Percentiles rank a stretch among this genome's conserved stretches.
These are phyloP conservation scores for Meta bourneti DNA, from an alignment of 2,888 invertebrate genomes.

Conservation along the genomic window DNA sequence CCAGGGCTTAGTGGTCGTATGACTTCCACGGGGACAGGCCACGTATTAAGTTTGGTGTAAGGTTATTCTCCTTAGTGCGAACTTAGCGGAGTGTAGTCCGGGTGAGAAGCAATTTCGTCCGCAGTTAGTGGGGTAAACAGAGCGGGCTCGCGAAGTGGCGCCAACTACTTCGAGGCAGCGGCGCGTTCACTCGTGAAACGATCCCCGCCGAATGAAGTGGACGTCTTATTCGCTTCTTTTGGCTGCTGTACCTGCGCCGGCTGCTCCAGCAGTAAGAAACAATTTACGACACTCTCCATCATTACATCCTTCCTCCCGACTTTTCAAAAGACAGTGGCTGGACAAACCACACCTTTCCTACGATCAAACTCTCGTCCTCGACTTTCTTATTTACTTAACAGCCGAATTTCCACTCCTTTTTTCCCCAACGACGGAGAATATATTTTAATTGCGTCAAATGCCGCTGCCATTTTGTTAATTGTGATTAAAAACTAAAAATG, in stretches of 20 bases:
- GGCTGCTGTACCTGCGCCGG: conserved; percentile 54
- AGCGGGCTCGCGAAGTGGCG: conserved; percentile 39
- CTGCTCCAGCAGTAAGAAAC: conserved; percentile 60
- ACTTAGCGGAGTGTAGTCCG: conserved; percentile 51
- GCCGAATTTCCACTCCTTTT: too few relatives aligned
- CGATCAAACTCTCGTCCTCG: too few relatives aligned
- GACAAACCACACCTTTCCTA: neutral
- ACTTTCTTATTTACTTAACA: too few relatives aligned
- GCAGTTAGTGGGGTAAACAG: conserved; percentile 70
- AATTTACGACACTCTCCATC: conserved; percentile 63
- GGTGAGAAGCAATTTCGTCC: conserved; percentile 58
- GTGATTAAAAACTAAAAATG: too few relatives aligned
- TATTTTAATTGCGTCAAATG: too few relatives aligned
- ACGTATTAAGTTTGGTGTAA: conserved; percentile 54
- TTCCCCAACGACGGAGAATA: too few relatives aligned
- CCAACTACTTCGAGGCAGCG: conserved; percentile 56
- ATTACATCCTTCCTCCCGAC: neutral
- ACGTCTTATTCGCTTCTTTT: conserved; percentile 54
- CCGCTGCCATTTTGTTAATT: too few relatives aligned
- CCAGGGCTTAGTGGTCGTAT: conserved; percentile 22
- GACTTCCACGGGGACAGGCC: conserved; percentile 41
- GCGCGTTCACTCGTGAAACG: conserved; percentile 71
- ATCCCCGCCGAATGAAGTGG: conserved; percentile 56
- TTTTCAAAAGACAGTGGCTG: neutral
- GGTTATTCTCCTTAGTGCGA: conserved; percentile 44